These are phyloP conservation scores for Beris chalybata DNA, from an alignment of 2,888 invertebrate genomes.

Conservation along the genomic window DNA sequence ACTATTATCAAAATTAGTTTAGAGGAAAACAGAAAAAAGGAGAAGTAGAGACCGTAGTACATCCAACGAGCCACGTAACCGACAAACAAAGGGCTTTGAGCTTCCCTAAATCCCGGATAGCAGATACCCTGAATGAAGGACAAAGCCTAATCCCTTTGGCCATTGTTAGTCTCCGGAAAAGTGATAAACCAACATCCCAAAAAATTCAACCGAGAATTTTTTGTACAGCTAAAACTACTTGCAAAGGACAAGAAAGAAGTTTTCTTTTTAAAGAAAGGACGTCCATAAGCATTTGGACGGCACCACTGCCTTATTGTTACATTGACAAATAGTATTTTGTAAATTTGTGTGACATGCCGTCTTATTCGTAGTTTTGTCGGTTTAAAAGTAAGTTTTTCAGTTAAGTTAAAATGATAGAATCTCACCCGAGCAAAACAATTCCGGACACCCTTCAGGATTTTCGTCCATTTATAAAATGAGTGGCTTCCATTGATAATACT, in stretches of 20 bases:
- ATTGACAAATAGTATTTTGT: neutral
- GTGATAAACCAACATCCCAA: slow-evolving; percentile 6
- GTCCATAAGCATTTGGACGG: neutral
- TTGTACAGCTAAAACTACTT: neutral
- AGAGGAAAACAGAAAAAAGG: slow-evolving; percentile 6
- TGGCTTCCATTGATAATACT: no score
- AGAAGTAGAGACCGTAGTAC: slow-evolving; percentile 8
- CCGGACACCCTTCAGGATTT: no score
- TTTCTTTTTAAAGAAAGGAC: no score
- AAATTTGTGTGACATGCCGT: neutral
- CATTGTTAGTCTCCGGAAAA: slow-evolving; percentile 18
- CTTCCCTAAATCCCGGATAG: slow-evolving; percentile 11
- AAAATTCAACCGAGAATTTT: slow-evolving; percentile 7
- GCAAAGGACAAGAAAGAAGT: no score
- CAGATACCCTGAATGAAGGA: slow-evolving; percentile 12
- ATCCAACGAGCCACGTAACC: slow-evolving; percentile 22
- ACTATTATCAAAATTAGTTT: slow-evolving; percentile 25
- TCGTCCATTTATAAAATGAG: no score
- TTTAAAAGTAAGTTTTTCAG: no score
- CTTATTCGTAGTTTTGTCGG: neutral
- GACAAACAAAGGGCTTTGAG: slow-evolving; percentile 19
- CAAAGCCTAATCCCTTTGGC: slow-evolving; percentile 23
- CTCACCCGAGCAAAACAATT: no score
- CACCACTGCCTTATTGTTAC: neutral
- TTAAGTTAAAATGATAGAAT: no score